phyloP scores from a whole-genome alignment of 2,113 vertebrate genomes.

The Sinocyclocheilus maitianheensis region DNA sequence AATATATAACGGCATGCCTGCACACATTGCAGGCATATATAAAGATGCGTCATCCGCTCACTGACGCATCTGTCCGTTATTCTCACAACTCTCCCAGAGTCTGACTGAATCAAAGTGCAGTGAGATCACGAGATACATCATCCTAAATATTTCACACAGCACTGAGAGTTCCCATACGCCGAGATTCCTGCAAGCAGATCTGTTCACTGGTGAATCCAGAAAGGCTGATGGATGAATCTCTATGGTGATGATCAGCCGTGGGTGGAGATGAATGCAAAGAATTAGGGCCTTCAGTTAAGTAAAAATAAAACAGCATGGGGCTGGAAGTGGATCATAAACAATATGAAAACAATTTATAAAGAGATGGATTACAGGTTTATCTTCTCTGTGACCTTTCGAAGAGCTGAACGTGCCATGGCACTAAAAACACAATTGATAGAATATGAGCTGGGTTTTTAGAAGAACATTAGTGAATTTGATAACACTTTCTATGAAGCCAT shows the following conservation, averaged over 20 bases:
- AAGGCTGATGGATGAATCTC: constrained; percentile 52
- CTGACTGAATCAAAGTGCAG: constrained; percentile 9
- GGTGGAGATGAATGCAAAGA: constrained; percentile 51
- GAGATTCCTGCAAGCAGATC: constrained; percentile 41
- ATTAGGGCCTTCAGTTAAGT: constrained; percentile 33
- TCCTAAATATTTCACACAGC: constrained; percentile 7
- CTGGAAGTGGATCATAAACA: constrained; percentile 32
- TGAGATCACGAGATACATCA: constrained; percentile 30
- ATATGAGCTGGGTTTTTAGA: background rate
- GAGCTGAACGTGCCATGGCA: background rate
- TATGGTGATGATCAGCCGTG: constrained; percentile 44
- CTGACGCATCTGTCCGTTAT: constrained; percentile 31
- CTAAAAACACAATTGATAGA: background rate
- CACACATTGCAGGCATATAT: too few species aligned
- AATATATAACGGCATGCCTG: constrained; percentile 47
- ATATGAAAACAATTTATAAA: constrained; percentile 15
- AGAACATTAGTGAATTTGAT: background rate
- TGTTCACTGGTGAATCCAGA: constrained; percentile 23
- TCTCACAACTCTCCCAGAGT: constrained; percentile 1
- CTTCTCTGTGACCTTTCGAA: constrained; percentile 19
- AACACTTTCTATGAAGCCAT: background rate
- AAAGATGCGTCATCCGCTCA: background rate
- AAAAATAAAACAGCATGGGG: constrained; percentile 47
- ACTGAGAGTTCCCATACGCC: constrained; percentile 40
- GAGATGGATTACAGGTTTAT: constrained; percentile 32